Evolutionary conservation across 2,888 invertebrate genomes (phyloP), one percentile per base, ranked within the genome.

Genomic region (Branchellion lobata): DNA sequence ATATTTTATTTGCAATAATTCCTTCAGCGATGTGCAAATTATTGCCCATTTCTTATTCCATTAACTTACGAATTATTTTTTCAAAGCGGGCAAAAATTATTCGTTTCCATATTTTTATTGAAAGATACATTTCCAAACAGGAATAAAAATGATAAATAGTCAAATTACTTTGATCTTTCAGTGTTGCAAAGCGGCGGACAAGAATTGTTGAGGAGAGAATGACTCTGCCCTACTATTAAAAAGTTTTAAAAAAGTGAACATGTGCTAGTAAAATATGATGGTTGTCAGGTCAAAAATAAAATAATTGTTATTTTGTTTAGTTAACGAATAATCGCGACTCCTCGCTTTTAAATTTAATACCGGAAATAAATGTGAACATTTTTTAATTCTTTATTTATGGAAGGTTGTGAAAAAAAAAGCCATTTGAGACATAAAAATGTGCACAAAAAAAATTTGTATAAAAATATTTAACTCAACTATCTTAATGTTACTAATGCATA

Each of bases 261-360:
- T 34, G 69, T 69, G 69, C 69, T 69, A 34, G 8, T 69, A 34
- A 69, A 69, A 69, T n/a, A 29, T 3, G 69, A 69, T 69, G 69
- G 8, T 69, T 14, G 5, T 31, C 5, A 5, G n/a, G n/a, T 34
- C 34, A 24, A 33, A n/a, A 69, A n/a, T 29, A 29, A 69, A 69
- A 69, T 34, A 33, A 69, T 34, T 34, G 69, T 69, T 69, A 69
- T 69, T 69, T 69, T 69, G 69, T 34, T 69, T 69, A 24, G 11
- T 69, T 31, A 69, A 69, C 69, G 69, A 69, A 69, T 69, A 69
- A 69, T 31, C 31, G 5, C 2, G 14, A 69, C n/a, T n/a, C 53
- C 53, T 61, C 36, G 65, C 77, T 77, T 77, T 77, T 77, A 77
- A 77, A 77, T 61, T 53, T 36, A 77, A 77, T 51, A 77, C 77